A percentile compares a stretch with the other conserved stretches of the same genome.
These are phyloP conservation scores for Rhodophaea formosa DNA, from an alignment of 2,888 invertebrate genomes.

Conservation along the genomic window DNA sequence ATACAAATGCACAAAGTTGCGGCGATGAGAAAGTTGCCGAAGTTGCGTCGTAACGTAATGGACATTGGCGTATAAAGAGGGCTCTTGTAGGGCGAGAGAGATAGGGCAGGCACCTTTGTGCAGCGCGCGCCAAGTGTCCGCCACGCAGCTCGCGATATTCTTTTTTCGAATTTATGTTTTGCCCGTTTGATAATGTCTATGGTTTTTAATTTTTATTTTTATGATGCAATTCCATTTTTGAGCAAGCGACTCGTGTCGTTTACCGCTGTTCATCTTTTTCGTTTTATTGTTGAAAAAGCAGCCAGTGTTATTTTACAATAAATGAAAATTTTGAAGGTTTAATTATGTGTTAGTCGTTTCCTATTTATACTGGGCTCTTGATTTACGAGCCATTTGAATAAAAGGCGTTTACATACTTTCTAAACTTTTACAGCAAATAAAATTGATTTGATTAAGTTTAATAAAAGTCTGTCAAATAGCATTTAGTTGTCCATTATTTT, in stretches of 20 bases:
- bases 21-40: conserved; percentile 44
- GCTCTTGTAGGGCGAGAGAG: conserved; percentile 49
- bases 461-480: too few relatives aligned
- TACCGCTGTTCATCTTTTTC: neutral
- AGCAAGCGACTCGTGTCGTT: neutral
- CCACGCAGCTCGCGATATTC: conserved; percentile 16
- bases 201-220: neutral
- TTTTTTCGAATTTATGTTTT: conserved; percentile 22
- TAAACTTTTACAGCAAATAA: too few relatives aligned
- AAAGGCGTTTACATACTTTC: too few relatives aligned
- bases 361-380: too few relatives aligned
- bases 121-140: conserved; percentile 22
- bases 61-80: conserved; percentile 53
- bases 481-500: too few relatives aligned
- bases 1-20: conserved; percentile 41
- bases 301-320: neutral
- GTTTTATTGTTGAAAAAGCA: neutral
- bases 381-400: too few relatives aligned
- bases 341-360: too few relatives aligned
- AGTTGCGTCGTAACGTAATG: conserved; percentile 42
- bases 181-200: neutral
- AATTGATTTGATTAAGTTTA: too few relatives aligned
- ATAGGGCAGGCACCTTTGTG: conserved; percentile 66
- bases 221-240: neutral
- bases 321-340: neutral